Base-by-base conservation (phyloP, 64 coral and sea anemone genomes). In the Porites lutea region DNA sequence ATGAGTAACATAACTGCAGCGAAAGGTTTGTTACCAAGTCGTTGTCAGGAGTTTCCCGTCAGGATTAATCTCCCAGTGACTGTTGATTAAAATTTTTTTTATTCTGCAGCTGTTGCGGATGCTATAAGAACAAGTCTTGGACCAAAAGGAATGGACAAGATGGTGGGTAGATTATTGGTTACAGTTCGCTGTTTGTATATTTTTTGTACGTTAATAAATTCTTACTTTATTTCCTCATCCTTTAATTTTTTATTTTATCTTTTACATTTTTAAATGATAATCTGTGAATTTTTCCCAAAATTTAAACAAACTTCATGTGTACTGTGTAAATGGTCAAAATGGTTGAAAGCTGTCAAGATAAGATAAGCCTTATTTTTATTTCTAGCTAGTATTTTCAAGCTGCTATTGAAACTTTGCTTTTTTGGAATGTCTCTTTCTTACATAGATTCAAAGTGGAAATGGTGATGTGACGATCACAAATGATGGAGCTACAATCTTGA, bases 61-160 rank as follows among this genome's bases (percentile, higher is more conserved):
- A 53, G 54, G 7, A 65, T 37, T 53, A 11, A 74, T 57, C 57
- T 0, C 7, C 7, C 7, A 59, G n/a, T 53, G 47, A 65, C n/a
- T 6, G 10, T 52, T 61, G n/a, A 82, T 11, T 11, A 49, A 37
- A 53, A 3, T 4, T 48, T 62, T 15, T 83, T 50, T 65, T 72
- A 14, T 87, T 18, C 87, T 86, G 48, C 57, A 98, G 96, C 96
- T 71, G 94, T 98, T 55, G 93, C 96, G 22, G 90, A 95, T 88
- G 96, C 96, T 14, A 95, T 98, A 74, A 82, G 96, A 70, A 98
- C 96, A 55, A 98, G 96, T 93, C 93, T 98, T 93, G 96, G 96
- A 13, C 96, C 96, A 71, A 98, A 95, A 98, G 96, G 96, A 55
- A 98, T 98, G 96, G 96, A 98, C 16, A 98, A 98, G 88, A 99